Evolutionary conservation across 30 jellyfish, hydroid and myxozoan genomes (phyloP), one percentile per base, ranked within the genome.

Genomic region (Cassiopea andromeda): DNA sequence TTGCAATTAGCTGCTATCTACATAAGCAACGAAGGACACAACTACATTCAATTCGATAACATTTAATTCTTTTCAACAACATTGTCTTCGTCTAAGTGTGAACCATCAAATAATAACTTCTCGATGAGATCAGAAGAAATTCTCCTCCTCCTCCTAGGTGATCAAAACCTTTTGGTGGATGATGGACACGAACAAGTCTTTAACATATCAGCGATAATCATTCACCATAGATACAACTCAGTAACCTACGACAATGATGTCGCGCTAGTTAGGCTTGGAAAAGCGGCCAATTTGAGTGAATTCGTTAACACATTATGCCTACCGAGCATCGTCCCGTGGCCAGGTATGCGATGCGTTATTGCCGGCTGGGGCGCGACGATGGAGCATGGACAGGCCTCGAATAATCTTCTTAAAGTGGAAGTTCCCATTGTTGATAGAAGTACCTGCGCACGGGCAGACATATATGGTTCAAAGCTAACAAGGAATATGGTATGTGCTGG

Each of bases 401-500:
- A 82, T 17, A 54, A 72, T 0, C 89, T 94, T 18, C 76, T 89
- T 87, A 89, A 89, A 60, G 98, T 92, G 3, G 89, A 94, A 45
- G 97, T 94, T 0, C 98, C 98, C 0, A 71, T 94, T 2, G 85
- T 94, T 0, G 64, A 69, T 38, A 14, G n/a, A 44, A 80, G 77
- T 1, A 75, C 75, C 27, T 94, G 98, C 75, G 78, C 90, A 17
- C 90, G 75, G 46, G 50, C 47, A 13, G 89, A 85, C 18, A 89
- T 95, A 4, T 93, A 93, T 64, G 91, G 92, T 1, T 0, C 93
- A 64, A 89, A 85, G 75, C 75, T 93, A 80, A 93, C 98, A 10
- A 71, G 85, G 38, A 94, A 90, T 69, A 94, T 94, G 98, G 75
- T 94, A 69, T 94, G 98, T 44, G 98, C 98, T n/a, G 98, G 98